These are phyloP conservation scores for Mesembrinibis cayennensis DNA, from an alignment of 2,113 vertebrate species.

Conservation along the genomic window DNA sequence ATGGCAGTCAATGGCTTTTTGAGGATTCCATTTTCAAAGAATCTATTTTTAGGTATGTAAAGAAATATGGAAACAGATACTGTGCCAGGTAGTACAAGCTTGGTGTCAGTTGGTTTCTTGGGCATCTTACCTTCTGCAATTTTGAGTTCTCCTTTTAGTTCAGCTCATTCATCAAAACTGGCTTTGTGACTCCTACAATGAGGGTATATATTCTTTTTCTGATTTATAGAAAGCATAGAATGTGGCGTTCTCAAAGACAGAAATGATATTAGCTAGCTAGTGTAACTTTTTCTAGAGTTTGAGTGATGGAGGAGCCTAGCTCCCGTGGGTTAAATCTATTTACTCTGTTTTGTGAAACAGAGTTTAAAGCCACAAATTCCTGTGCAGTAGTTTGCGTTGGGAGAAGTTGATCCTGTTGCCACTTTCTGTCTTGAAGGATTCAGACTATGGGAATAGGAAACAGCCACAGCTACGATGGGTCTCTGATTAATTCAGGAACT, in stretches of 20 bases:
- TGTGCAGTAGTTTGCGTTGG: neutral
- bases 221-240: neutral
- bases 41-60: neutral
- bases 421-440: neutral
- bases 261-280: neutral
- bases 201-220: neutral
- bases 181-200: neutral
- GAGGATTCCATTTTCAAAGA: neutral
- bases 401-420: neutral
- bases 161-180: neutral
- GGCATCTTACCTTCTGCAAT: neutral
- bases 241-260: neutral
- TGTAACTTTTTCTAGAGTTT: neutral
- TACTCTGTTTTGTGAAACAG: neutral
- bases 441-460: neutral
- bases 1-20: neutral
- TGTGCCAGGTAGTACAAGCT: neutral
- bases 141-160: neutral
- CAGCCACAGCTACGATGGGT: fast-evolving
- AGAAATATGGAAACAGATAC: neutral
- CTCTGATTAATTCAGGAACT: neutral
- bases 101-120: neutral
- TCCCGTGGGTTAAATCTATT: neutral
- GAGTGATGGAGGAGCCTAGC: neutral
- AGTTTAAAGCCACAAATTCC: neutral